Evolutionary conservation across 2,888 invertebrate species (phyloP), one percentile per base, ranked within the genome.

Genomic region (Luffia ferchaultella): DNA sequence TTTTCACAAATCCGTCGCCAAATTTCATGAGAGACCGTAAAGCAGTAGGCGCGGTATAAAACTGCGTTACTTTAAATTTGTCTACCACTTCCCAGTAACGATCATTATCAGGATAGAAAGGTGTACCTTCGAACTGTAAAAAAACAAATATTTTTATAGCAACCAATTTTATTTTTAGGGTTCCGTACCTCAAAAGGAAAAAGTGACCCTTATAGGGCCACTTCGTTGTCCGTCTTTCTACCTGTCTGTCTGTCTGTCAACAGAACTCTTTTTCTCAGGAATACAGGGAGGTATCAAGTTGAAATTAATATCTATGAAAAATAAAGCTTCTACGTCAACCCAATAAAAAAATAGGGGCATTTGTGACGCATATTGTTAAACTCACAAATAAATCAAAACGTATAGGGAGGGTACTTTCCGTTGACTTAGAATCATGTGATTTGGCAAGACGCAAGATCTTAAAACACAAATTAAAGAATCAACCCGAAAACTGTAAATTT

Each of bases 31-130:
- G 87, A 1, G 98, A 91, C 54, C 99, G 87, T 55, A 99, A 95
- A 16, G 98, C 98, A 2, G 99, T 99, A 0, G 99, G 99, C 0
- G 99, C 98, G 0, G 98, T 99, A 82, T 99, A 99, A 76, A 99
- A 97, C 78, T 97, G 97, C 46, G 89, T 92, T 18, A 98, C 95
- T 76, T 92, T 92, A 76, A 98, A 98, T 70, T 98, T 97, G 63
- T 96, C 93, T 53, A 97, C 87, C 7, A 98, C 86, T 7, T 88
- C 85, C 99, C 99, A 99, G 74, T 94, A 97, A 50, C 98, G 89
- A 64, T 95, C 93, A 62, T 96, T 93, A 55, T 91, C 90, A 1
- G 99, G 99, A 72, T 93, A 93, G 70, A 97, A 97, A 0, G 99
- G 99, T 1, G 96, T 94, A 3, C 99, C 99, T 83, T 99, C 98